phyloP scores from a whole-genome alignment of 1,140 invertebrate genomes.

The Apis laboriosa region DNA sequence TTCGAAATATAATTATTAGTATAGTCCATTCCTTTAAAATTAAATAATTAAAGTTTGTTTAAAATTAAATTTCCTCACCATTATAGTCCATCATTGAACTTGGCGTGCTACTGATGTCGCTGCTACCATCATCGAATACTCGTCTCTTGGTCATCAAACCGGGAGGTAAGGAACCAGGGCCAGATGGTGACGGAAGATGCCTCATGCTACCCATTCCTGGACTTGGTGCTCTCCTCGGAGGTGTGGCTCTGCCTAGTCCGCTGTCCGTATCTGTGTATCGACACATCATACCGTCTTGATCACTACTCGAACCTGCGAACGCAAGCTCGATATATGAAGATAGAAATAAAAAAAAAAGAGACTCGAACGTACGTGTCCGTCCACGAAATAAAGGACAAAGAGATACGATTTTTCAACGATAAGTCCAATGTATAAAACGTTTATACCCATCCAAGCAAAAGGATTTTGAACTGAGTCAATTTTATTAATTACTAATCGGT shows the following conservation, averaged over 20 bases:
- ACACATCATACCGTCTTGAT: constrained; percentile 69
- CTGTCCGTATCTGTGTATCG: constrained; percentile 87
- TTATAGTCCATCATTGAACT: constrained; percentile 93
- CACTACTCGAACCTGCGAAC: constrained; percentile 62
- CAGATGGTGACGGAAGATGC: constrained; percentile 87
- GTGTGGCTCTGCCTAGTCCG: constrained; percentile 89
- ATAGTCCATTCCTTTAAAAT: no score
- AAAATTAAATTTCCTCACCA: constrained; percentile 79
- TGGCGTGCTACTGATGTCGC: constrained; percentile 90
- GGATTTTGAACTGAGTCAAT: constrained; percentile 30
- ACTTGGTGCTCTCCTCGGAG: constrained; percentile 89
- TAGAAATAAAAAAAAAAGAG: constrained; percentile 53
- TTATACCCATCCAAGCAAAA: constrained; percentile 51
- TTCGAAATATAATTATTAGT: not conserved
- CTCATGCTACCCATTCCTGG: constrained; percentile 86
- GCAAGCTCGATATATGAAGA: constrained; percentile 66
- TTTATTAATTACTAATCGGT: constrained; percentile 47
- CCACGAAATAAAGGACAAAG: constrained; percentile 24
- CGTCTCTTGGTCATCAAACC: constrained; percentile 90
- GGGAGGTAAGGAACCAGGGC: constrained; percentile 90
- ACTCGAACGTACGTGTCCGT: constrained; percentile 31
- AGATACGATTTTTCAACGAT: constrained; percentile 3
- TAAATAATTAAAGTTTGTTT: not conserved
- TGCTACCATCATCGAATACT: constrained; percentile 90
- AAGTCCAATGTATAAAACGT: constrained; percentile 1